phyloP scores from a whole-genome alignment of 2,888 invertebrate genomes.

The Lottia scabra region DNA sequence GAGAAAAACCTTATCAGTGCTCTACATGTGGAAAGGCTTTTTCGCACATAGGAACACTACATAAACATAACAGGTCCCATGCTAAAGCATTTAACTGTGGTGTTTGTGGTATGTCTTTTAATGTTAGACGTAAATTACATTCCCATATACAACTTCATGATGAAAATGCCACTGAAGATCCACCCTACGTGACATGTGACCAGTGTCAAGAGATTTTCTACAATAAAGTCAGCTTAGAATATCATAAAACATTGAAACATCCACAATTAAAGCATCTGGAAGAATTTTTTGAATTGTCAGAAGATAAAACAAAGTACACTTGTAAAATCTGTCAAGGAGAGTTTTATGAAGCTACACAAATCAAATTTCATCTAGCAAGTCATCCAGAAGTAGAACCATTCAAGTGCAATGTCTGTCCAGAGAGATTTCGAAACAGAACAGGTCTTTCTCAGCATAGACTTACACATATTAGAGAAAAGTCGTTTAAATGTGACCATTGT shows the following conservation, averaged over 20 bases:
- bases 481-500: background rate
- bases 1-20: constrained; percentile 5
- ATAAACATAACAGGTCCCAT: background rate
- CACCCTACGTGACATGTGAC: too few species aligned
- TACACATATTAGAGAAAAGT: background rate
- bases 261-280: too few species aligned
- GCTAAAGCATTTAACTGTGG: background rate
- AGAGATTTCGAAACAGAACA: background rate
- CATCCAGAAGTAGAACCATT: background rate
- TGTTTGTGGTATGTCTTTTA: background rate
- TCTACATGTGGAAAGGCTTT: background rate
- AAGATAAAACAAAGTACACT: background rate
- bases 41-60: background rate
- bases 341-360: background rate
- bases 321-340: background rate
- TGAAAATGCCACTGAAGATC: too few species aligned
- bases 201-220: too few species aligned
- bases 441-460: background rate
- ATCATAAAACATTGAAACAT: too few species aligned
- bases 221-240: too few species aligned
- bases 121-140: too few species aligned
- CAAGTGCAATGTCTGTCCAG: background rate
- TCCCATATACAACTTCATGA: too few species aligned
- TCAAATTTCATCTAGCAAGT: background rate
- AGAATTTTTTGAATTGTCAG: too few species aligned